Evolutionary conservation across 2,888 invertebrate genomes (phyloP).

Genomic region (Hirtodrosophila alboralis): DNA sequence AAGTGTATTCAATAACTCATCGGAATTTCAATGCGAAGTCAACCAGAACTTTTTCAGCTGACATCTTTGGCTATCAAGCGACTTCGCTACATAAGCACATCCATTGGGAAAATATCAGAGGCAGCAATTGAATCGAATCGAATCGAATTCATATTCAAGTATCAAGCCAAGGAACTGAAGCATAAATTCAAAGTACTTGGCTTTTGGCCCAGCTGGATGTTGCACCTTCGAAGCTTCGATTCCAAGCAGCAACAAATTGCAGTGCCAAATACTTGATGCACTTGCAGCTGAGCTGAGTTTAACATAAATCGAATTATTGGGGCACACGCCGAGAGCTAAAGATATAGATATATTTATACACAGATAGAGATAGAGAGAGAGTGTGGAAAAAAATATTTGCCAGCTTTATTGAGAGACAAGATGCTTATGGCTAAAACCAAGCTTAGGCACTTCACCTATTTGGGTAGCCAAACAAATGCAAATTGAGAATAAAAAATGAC

Average conservation of each 20-base stretch:
- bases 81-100: slow-evolving; percentile 6
- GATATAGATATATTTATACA: slow-evolving; percentile 7
- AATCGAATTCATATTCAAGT: slow-evolving; percentile 4
- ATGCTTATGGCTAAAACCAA: slow-evolving; percentile 43
- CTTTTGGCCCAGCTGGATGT: slow-evolving; percentile 12
- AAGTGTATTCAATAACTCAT: slow-evolving; percentile 4
- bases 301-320: slow-evolving; percentile 66
- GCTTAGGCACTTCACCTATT: slow-evolving; percentile 36
- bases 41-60: not conserved
- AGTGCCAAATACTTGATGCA: slow-evolving; percentile 33
- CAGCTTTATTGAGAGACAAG: slow-evolving; percentile 25
- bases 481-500: slow-evolving; percentile 62
- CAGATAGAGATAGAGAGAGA: slow-evolving; percentile 8
- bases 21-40: not conserved
- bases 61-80: not conserved
- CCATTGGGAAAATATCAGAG: slow-evolving; percentile 18
- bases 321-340: slow-evolving; percentile 12
- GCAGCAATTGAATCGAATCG: slow-evolving; percentile 20
- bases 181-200: slow-evolving; percentile 27
- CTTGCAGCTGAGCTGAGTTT: slow-evolving; percentile 45
- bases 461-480: slow-evolving; percentile 53
- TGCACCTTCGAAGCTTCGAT: slow-evolving; percentile 44
- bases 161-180: slow-evolving; percentile 12
- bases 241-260: slow-evolving; percentile 22
- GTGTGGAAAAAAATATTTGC: not conserved